A percentile compares a stretch with the other conserved stretches of the same genome.
Evolutionary conservation across 2,888 invertebrate genomes (phyloP).

Genomic region (Notocelia uddmanniana): DNA sequence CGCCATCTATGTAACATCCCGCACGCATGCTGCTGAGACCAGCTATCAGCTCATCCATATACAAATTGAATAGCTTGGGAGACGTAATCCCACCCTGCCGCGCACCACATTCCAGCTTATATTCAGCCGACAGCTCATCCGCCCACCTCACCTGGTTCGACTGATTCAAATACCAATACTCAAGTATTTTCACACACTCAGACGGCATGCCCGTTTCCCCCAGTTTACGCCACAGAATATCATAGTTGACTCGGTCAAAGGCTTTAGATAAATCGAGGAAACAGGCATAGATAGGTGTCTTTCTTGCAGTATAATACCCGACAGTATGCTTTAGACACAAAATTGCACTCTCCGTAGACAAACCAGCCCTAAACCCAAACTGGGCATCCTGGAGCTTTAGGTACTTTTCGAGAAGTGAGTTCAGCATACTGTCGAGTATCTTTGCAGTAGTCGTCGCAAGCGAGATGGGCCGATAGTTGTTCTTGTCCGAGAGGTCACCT

Average conservation of each 20-base stretch:
- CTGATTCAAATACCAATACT: neutral
- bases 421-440: too few relatives aligned
- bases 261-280: neutral
- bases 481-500: too few relatives aligned
- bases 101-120: neutral
- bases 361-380: too few relatives aligned
- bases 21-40: too few relatives aligned
- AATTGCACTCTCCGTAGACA: neutral
- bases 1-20: neutral
- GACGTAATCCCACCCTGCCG: neutral
- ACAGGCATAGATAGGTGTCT: slow-evolving; percentile 7
- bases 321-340: slow-evolving; percentile 6
- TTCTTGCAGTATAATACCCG: neutral
- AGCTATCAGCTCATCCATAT: too few relatives aligned
- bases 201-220: neutral
- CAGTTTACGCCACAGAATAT: neutral
- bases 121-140: neutral
- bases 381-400: too few relatives aligned
- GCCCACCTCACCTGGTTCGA: neutral
- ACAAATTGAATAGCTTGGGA: too few relatives aligned
- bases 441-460: too few relatives aligned
- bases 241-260: neutral
- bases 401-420: too few relatives aligned
- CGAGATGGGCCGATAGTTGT: too few relatives aligned
- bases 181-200: neutral